phyloP scores from a whole-genome alignment of 1,140 invertebrate species.

The Globodera rostochiensis region DNA sequence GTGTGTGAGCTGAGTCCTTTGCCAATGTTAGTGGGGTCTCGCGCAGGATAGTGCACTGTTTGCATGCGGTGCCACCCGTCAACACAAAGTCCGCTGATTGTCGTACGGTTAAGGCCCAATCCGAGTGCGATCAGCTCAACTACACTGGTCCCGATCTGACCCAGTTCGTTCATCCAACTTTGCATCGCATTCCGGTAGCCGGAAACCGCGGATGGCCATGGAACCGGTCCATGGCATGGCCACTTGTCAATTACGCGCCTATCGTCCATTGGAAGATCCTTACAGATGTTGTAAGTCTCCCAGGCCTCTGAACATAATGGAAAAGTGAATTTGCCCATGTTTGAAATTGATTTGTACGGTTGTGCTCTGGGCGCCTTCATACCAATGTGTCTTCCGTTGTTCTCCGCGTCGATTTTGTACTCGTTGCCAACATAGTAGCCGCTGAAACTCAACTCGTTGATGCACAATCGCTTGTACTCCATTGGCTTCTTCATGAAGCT shows the following conservation, averaged over 20 bases:
- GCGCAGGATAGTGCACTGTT: background rate
- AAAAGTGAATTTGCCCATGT: background rate
- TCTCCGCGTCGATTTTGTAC: background rate
- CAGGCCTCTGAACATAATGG: background rate
- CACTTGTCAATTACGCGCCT: background rate
- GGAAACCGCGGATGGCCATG: background rate
- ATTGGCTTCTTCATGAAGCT: background rate
- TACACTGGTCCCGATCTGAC: background rate
- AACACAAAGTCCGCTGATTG: background rate
- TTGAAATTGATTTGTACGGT: background rate
- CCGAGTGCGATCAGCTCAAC: background rate
- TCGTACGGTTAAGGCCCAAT: background rate
- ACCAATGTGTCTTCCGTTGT: background rate
- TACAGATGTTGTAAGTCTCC: background rate
- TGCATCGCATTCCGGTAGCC: background rate
- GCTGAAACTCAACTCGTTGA: background rate
- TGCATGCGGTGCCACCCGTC: slow-evolving; percentile 4
- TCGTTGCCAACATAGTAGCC: background rate
- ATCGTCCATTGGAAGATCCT: background rate
- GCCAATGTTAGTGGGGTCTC: background rate
- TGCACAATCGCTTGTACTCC: background rate
- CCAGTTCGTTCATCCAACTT: background rate
- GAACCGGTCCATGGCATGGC: background rate
- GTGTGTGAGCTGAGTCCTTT: background rate
- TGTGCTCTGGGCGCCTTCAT: background rate